Percentiles rank a stretch among this genome's conserved stretches.
phyloP scores from a whole-genome alignment of 2,797 vertebrate species.

The Borostomias antarcticus region DNA sequence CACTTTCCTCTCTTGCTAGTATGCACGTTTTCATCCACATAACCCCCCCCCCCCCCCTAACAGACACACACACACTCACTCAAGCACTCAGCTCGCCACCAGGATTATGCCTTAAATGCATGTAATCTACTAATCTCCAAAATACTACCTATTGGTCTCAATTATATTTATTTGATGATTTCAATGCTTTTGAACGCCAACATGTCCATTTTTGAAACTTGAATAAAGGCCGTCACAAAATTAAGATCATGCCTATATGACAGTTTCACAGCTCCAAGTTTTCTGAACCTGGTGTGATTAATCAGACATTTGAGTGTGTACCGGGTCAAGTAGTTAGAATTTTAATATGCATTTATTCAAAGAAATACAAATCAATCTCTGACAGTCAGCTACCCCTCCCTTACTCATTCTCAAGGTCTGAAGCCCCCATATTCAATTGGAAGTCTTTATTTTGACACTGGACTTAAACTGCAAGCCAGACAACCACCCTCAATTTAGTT shows the following conservation, averaged over 20 bases:
- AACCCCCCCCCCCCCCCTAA: too few species aligned
- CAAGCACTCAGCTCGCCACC: conserved; percentile 7
- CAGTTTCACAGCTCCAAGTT: background rate
- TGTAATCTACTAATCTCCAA: conserved; percentile 24
- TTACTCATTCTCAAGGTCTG: background rate
- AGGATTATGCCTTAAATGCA: conserved; percentile 13
- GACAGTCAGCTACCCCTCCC: background rate
- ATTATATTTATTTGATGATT: background rate
- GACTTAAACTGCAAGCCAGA: conserved; percentile 1
- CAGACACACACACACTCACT: conserved; percentile 6
- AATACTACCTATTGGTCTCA: conserved; percentile 8
- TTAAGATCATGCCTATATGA: background rate
- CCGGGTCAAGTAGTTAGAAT: background rate
- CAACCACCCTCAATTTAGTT: conserved; percentile 3
- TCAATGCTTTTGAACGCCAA: background rate
- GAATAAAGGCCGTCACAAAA: background rate
- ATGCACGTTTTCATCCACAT: too few species aligned
- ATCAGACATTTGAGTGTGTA: background rate
- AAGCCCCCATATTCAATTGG: background rate
- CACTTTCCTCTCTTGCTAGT: conserved; percentile 33
- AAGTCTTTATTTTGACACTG: conserved; percentile 3
- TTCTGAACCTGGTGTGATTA: conserved; percentile 4
- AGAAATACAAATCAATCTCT: background rate
- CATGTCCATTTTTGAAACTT: background rate
- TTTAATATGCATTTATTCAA: conserved; percentile 14